These are phyloP conservation scores for Ornithoptera priamus DNA, from an alignment of 2,888 invertebrate genomes.

Conservation along the genomic window DNA sequence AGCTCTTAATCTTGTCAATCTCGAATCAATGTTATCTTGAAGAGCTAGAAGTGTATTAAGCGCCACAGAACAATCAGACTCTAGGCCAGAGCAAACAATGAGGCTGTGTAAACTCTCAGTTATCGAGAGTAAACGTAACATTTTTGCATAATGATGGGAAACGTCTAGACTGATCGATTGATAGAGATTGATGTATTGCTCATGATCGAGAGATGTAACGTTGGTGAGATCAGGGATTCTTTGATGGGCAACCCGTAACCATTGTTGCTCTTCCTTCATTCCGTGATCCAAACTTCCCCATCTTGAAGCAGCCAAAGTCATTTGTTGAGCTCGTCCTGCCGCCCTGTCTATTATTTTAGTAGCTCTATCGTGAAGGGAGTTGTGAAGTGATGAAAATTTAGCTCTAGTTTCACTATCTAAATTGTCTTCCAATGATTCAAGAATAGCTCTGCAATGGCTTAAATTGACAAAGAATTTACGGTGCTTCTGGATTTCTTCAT, in stretches of 20 bases:
- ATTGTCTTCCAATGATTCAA: slow-evolving; percentile 92
- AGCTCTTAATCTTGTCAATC: slow-evolving; percentile 84
- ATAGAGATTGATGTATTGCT: slow-evolving; percentile 90
- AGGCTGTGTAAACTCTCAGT: slow-evolving; percentile 87
- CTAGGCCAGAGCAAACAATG: slow-evolving; percentile 86
- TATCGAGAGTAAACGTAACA: slow-evolving; percentile 85
- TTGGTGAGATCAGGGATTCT: slow-evolving; percentile 89
- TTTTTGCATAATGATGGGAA: slow-evolving; percentile 88
- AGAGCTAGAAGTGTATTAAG: slow-evolving; percentile 86
- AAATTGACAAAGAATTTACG: slow-evolving; percentile 93
- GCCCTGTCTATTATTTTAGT: slow-evolving; percentile 89
- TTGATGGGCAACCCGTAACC: slow-evolving; percentile 91
- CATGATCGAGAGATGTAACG: slow-evolving; percentile 90
- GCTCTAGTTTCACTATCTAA: slow-evolving; percentile 89
- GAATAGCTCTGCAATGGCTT: slow-evolving; percentile 91
- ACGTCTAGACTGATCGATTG: slow-evolving; percentile 89
- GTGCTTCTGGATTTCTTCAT: slow-evolving; percentile 93
- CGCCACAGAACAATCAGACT: slow-evolving; percentile 86
- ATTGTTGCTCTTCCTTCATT: slow-evolving; percentile 89
- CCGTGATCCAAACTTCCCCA: slow-evolving; percentile 91
- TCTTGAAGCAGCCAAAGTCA: slow-evolving; percentile 91
- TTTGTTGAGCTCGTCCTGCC: slow-evolving; percentile 88
- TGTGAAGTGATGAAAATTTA: slow-evolving; percentile 86
- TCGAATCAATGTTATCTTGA: slow-evolving; percentile 87
- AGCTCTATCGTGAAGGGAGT: slow-evolving; percentile 87